Evolutionary conservation across 2,888 invertebrate genomes (phyloP).

Genomic region (Sipunculus nudus): DNA sequence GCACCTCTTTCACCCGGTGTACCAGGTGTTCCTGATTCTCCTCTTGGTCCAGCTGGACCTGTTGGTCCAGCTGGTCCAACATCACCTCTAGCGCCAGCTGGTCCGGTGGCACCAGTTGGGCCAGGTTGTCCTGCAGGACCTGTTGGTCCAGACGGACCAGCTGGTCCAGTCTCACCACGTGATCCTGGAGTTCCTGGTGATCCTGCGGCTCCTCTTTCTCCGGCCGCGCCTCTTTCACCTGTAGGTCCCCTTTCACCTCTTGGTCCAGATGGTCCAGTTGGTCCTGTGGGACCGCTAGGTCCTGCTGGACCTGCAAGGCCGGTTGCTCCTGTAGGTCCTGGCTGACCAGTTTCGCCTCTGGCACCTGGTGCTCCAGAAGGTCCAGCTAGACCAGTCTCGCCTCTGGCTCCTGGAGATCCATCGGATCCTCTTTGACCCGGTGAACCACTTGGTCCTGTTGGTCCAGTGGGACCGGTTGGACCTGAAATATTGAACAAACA

Average conservation of each 20-base stretch:
- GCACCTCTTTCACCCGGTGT: background rate
- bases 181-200: conserved; percentile 16
- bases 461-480: conserved; percentile 15
- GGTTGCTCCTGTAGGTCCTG: no score
- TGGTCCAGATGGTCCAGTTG: background rate
- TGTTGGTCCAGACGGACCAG: conserved; percentile 8
- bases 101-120: conserved; percentile 14
- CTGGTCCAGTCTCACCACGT: no score
- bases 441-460: conserved; percentile 11
- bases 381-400: conserved; percentile 44
- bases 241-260: conserved; percentile 9
- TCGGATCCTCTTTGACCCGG: background rate
- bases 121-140: conserved; percentile 69
- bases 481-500: no score
- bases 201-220: conserved; percentile 11
- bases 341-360: conserved; percentile 1
- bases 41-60: conserved; percentile 15
- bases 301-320: background rate
- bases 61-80: conserved; percentile 8
- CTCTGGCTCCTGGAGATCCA: conserved; percentile 24
- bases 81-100: conserved; percentile 12
- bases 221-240: conserved; percentile 4
- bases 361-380: conserved; percentile 15
- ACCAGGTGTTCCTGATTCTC: background rate
- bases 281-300: conserved; percentile 8